Evolutionary conservation across 2,888 invertebrate species (phyloP), one percentile per base, ranked within the genome.

Genomic region (Sphaeridia pumilis): DNA sequence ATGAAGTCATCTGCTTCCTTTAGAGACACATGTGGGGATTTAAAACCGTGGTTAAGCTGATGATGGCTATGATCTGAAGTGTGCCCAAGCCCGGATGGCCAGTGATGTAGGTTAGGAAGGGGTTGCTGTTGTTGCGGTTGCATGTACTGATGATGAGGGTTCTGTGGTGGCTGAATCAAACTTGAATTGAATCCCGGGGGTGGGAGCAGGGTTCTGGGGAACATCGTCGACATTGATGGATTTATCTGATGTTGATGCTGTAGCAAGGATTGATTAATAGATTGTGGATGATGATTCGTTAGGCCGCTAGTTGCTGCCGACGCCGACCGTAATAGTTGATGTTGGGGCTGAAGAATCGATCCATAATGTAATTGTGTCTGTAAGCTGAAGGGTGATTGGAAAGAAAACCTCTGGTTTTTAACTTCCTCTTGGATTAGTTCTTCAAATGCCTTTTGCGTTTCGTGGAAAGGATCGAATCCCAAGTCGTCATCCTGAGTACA

Each of bases 401-500:
- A 49, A 42, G 21, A 42, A 27, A 46, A 34, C 47, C 52, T 38
- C 24, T 47, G 47, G 36, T 41, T 52, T 42, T 49, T 58, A 41
- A 63, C 75, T 73, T 95, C 95, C 60, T 85, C 87, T 70, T 92
- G 92, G 76, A 97, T 86, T 68, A 97, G 78, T 72, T 94, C 93
- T 12, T 93, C 93, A 61, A 95, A 77, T 25, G 87, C 95, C 71
- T 94, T 94, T 70, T 93, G 90, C 49, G 94, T 93, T 73, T 94
- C 94, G 70, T 87, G 85, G 75, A 49, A 49, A 2, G 54, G 54
- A 7, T 52, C 52, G 36, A 52, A 52, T 22, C 52, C 52, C 36
- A 52, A 35, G 43, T 52, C 52, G 43, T 52, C 52, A 28, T 52
- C 52, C 35, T 31, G 52, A 42, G 43, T 38, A n/a, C n/a, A n/a